Evolutionary conservation across 2,797 vertebrate species (phyloP).

Genomic region (Xenops minutus): DNA sequence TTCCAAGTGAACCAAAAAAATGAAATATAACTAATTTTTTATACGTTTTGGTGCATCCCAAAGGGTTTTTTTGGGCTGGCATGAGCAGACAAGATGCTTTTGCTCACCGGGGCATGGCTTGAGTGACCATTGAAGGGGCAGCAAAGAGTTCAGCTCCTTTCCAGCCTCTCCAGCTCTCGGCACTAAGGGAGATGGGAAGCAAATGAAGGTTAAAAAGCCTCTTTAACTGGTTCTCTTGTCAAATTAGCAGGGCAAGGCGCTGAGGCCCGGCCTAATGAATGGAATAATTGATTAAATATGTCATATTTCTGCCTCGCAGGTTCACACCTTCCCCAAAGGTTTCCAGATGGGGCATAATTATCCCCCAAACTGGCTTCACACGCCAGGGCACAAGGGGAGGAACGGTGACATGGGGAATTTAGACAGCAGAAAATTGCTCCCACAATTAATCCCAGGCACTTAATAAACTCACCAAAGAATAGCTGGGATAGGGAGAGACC

Average conservation of each 20-base stretch:
- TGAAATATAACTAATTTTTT: fast-evolving
- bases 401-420: background rate
- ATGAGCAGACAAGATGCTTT: background rate
- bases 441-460: conserved; percentile 43
- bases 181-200: background rate
- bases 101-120: background rate
- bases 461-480: background rate
- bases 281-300: conserved; percentile 62
- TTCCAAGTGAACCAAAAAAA: fast-evolving
- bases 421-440: conserved; percentile 26
- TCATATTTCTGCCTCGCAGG: conserved; percentile 11
- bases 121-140: background rate
- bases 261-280: conserved; percentile 26
- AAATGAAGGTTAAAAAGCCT: background rate
- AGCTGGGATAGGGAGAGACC: background rate
- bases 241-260: background rate
- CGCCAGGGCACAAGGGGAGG: background rate
- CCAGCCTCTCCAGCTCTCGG: background rate
- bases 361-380: background rate
- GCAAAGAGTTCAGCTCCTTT: background rate
- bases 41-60: background rate
- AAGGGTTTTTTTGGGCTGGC: background rate
- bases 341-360: conserved; percentile 58
- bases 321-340: conserved; percentile 55
- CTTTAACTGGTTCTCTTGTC: background rate